Evolutionary conservation across 2,113 vertebrate genomes (phyloP), one percentile per base, ranked within the genome.

Genomic region (Gallinago jamesoni): DNA sequence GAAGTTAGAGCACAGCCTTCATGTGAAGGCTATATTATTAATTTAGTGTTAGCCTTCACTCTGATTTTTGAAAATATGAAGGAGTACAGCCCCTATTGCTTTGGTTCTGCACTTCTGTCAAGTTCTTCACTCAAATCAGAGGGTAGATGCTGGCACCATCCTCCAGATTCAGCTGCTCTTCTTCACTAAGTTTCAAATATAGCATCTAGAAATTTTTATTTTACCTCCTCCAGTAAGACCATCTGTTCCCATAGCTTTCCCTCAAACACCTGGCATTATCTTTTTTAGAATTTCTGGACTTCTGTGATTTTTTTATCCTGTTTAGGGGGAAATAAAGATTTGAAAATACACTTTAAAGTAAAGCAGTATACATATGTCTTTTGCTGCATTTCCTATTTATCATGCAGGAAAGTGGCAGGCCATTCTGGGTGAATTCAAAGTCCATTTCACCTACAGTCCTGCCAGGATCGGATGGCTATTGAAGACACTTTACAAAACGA

Each of bases 141-240:
- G 96, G 96, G 84, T 91, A 94, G 90, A 96, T 92, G 76, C 94
- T 96, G 95, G 92, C 96, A 97, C 86, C 95, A 94, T 95, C 92
- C 94, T 97, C 86, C 92, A 96, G 88, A 96, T 94, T 97, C 96
- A 96, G 96, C 91, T 94, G 92, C 91, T 97, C 64, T 93, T 94
- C 96, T 93, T 92, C 90, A 96, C 86, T 45, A 93, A 68, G 79
- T 93, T 97, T 97, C 90, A 94, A 96, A 96, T 94, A 93, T 96
- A 96, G 92, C 84, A 95, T 95, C 57, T 84, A 96, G 94, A 95
- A 95, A 93, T 90, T 96, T 97, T 92, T 96, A 93, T 95, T 96
- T 96, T 97, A 72, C 88, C 77, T 96, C 92, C 92, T 95, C 89
- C 96, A 91, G 92, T 96, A 93, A 89, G 66, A 21, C 94, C 86